Conservation (phyloP, 2,797 vertebrate species). For the Euthynnus affinis region DNA sequence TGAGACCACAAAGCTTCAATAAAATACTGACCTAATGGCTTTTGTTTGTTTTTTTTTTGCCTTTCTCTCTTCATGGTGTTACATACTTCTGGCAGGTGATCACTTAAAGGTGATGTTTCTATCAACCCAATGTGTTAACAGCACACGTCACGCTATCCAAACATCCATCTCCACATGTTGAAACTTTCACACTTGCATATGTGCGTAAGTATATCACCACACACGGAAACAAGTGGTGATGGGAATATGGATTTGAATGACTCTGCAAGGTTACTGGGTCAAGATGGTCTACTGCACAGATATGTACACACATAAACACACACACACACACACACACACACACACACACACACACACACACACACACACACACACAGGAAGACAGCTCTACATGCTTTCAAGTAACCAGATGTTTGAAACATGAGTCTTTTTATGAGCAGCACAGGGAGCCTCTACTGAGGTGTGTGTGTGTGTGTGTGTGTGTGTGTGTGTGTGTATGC, state of each 20-base stretch:
- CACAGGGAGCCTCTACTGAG: conserved; percentile 63
- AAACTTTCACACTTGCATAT: conserved; percentile 19
- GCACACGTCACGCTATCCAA: conserved; percentile 4
- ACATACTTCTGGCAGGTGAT: conserved; percentile 10
- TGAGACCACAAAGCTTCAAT: not conserved
- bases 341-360: conserved; percentile 46
- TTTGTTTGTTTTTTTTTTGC: not conserved
- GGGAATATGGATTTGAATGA: conserved; percentile 58
- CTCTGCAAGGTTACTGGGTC: conserved; percentile 46
- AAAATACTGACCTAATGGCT: not conserved
- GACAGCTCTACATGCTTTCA: conserved; percentile 67
- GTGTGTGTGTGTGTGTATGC: conserved; percentile 17
- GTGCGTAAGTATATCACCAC: conserved; percentile 14
- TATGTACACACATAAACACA: conserved; percentile 45
- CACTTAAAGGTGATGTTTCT: not conserved
- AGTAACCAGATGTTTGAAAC: conserved; percentile 83
- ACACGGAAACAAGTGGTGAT: conserved; percentile 36
- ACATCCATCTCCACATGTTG: conserved; percentile 13
- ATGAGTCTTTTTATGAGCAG: conserved; percentile 75
- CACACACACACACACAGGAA: conserved; percentile 60
- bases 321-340: conserved; percentile 44
- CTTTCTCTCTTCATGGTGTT: not conserved
- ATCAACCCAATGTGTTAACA: conserved; percentile 21
- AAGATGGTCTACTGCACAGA: conserved; percentile 50
- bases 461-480: conserved; percentile 38